phyloP scores from a whole-genome alignment of 2,113 vertebrate species.

The Macquaria australasica region DNA sequence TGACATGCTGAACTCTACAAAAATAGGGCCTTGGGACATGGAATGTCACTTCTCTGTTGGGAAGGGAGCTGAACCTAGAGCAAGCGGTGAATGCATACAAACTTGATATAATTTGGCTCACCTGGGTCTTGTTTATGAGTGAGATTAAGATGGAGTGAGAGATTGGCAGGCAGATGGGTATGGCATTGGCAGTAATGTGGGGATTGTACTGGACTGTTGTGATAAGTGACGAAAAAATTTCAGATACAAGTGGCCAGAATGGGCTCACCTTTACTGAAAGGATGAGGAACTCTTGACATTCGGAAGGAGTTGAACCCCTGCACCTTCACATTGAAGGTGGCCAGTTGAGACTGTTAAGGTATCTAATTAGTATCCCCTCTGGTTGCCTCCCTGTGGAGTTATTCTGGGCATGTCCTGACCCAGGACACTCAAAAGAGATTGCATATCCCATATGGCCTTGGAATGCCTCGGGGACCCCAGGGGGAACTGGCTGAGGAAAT shows the following conservation, averaged over 20 bases:
- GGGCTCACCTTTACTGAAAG: not conserved
- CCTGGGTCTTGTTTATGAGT: not conserved
- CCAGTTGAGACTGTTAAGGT: constrained; percentile 9
- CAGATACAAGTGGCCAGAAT: not conserved
- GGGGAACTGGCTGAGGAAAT: constrained; percentile 29
- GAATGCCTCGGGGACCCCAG: constrained; percentile 30
- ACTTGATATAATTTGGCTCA: not conserved
- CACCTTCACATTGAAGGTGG: constrained; percentile 25
- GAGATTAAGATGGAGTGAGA: constrained; percentile 11
- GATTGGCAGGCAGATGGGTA: not conserved
- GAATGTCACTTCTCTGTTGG: not conserved
- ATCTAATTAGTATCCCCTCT: constrained; percentile 25
- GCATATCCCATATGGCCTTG: constrained; percentile 52
- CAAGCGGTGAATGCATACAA: not conserved
- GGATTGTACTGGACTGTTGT: not conserved
- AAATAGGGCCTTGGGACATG: not conserved
- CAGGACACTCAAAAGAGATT: constrained; percentile 42
- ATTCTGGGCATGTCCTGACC: constrained; percentile 42
- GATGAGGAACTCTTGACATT: not conserved
- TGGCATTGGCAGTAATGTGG: not conserved
- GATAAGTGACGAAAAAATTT: not conserved
- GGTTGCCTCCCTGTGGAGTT: constrained; percentile 40
- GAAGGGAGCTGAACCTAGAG: not conserved
- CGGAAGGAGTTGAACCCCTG: not conserved
- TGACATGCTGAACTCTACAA: constrained; percentile 9